These are phyloP conservation scores for Psylliodes chrysocephalus DNA, from an alignment of 2,888 invertebrate genomes.

Conservation along the genomic window DNA sequence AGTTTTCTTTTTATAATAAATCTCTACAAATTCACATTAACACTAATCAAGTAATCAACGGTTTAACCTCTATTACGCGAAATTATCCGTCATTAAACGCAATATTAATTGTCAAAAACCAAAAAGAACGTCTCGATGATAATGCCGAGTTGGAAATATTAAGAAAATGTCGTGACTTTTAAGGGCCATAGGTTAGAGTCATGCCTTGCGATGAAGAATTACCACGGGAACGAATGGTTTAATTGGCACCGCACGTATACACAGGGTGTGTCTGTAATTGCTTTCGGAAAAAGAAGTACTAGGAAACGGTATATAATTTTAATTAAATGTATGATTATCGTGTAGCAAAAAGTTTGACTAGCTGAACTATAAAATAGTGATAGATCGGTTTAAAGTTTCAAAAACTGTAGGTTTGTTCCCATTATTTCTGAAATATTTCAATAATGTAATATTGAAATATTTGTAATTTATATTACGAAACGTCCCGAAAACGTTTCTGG, in stretches of 20 bases:
- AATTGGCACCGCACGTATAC: constrained; percentile 32
- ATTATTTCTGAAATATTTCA: too few species aligned
- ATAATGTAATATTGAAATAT: too few species aligned
- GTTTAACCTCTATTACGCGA: constrained; percentile 4
- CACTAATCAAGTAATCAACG: neutral
- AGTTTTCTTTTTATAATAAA: too few species aligned
- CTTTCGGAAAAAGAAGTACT: constrained; percentile 11
- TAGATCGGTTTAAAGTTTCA: too few species aligned
- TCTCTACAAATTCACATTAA: too few species aligned
- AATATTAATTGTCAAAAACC: neutral
- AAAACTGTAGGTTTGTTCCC: too few species aligned
- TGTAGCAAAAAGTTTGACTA: too few species aligned
- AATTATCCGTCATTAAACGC: constrained; percentile 2
- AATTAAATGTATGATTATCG: constrained; percentile 5
- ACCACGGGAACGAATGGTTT: constrained; percentile 32
- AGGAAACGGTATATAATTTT: neutral
- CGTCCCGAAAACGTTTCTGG: too few species aligned
- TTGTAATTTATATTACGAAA: too few species aligned
- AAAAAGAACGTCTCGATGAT: constrained; percentile 1
- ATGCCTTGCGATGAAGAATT: constrained; percentile 23
- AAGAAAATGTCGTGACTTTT: constrained; percentile 26
- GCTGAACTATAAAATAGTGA: too few species aligned
- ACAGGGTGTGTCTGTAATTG: constrained; percentile 24
- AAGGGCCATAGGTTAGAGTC: constrained; percentile 25
- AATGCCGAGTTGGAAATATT: neutral